Evolutionary conservation across 2,797 vertebrate species (phyloP).

Genomic region (Hoplostethus mediterraneus): DNA sequence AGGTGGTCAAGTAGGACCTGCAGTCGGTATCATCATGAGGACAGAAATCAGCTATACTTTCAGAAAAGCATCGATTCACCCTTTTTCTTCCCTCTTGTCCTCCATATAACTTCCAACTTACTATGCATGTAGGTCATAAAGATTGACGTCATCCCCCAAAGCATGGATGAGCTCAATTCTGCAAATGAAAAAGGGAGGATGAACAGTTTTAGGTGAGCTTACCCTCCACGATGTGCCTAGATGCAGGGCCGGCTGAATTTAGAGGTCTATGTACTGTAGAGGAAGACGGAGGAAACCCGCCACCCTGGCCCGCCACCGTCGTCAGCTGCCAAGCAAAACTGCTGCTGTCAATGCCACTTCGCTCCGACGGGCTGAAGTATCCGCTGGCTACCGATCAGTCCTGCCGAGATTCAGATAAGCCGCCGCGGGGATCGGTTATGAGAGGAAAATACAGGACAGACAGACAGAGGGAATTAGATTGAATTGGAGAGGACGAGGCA

Average conservation of each 20-base stretch:
- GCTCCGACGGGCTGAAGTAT: conserved; percentile 62
- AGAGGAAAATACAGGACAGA: conserved; percentile 41
- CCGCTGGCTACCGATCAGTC: conserved; percentile 58
- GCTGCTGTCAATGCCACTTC: conserved; percentile 39
- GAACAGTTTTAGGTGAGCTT: not conserved
- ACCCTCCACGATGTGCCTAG: not conserved
- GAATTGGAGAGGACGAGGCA: not conserved
- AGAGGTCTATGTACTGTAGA: conserved; percentile 45
- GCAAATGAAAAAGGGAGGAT: too few species aligned
- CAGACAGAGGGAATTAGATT: not conserved
- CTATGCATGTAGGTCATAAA: not conserved
- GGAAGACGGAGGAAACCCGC: conserved; percentile 45
- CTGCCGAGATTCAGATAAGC: conserved; percentile 70
- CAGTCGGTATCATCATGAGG: too few species aligned
- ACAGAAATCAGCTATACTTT: too few species aligned
- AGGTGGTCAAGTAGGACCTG: too few species aligned
- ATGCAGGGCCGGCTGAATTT: conserved; percentile 9
- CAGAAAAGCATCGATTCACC: too few species aligned
- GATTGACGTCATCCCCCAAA: conserved; percentile 8
- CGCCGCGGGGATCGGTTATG: conserved; percentile 44
- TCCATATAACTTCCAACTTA: too few species aligned
- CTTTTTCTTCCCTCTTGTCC: too few species aligned
- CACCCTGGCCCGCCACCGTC: conserved; percentile 37
- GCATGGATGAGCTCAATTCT: conserved; percentile 7
- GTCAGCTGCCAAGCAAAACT: conserved; percentile 62